These are phyloP conservation scores for western clawed frog (Xenopus tropicalis) DNA, from an alignment of 2,113 vertebrate genomes.

Conservation along the genomic window UCB_Xtro_10.0 CM004452.2:40492001-40492500, in stretches of 20 bases:
- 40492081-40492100: no score
- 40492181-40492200: not conserved
- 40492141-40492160: not conserved
- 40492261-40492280: not conserved
- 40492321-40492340: not conserved
- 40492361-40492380: constrained; percentile 53
- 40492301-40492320: not conserved
- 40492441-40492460: constrained; percentile 45
- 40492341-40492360: constrained; percentile 7
- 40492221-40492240: no score
- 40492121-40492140: not conserved
- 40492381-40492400: constrained; percentile 51
- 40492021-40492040: no score
- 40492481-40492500: constrained; percentile 22
- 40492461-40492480: constrained; percentile 55
- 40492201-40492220: not conserved
- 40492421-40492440: constrained; percentile 36
- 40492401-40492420: constrained; percentile 14
- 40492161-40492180: not conserved
- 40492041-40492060: no score
- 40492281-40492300: not conserved
- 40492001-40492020: no score
- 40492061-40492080: no score
- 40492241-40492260: not conserved
- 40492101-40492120: no score